phyloP scores from a whole-genome alignment of 2,113 vertebrate species.

The Xiphophorus maculatus region DNA sequence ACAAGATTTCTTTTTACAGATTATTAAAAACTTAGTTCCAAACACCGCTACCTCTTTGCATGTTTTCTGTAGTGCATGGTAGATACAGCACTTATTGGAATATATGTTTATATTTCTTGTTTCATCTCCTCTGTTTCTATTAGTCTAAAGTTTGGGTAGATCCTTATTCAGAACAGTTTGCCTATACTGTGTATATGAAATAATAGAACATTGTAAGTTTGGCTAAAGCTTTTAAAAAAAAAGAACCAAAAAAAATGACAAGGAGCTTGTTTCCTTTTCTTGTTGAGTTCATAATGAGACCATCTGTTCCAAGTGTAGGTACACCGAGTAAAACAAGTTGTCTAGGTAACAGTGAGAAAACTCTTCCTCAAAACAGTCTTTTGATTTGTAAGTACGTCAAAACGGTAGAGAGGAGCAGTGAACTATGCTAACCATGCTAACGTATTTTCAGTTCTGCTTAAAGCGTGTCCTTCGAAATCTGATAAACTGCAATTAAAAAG shows the following conservation, averaged over 20 bases:
- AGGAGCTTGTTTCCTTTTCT: not conserved
- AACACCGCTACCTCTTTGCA: not conserved
- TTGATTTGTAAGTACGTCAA: not conserved
- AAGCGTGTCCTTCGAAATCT: not conserved
- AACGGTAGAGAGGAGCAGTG: not conserved
- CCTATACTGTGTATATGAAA: not conserved
- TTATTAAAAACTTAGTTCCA: not conserved
- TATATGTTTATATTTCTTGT: not conserved
- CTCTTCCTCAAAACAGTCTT: not conserved
- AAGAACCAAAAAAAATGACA: not conserved
- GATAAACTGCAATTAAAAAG: not conserved
- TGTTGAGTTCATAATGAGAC: not conserved
- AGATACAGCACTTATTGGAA: not conserved
- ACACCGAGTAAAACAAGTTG: not conserved
- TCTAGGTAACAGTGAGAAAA: not conserved
- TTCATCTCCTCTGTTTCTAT: not conserved
- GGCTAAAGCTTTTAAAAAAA: not conserved
- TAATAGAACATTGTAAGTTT: not conserved
- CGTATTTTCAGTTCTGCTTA: not conserved
- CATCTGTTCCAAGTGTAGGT: not conserved
- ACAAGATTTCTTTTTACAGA: not conserved
- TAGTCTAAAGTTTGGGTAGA: not conserved
- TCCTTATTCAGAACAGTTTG: not conserved
- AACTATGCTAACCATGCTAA: not conserved
- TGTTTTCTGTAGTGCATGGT: not conserved